Evolutionary conservation across 2,888 invertebrate genomes (phyloP).

Genomic region (Nomada flava): DNA sequence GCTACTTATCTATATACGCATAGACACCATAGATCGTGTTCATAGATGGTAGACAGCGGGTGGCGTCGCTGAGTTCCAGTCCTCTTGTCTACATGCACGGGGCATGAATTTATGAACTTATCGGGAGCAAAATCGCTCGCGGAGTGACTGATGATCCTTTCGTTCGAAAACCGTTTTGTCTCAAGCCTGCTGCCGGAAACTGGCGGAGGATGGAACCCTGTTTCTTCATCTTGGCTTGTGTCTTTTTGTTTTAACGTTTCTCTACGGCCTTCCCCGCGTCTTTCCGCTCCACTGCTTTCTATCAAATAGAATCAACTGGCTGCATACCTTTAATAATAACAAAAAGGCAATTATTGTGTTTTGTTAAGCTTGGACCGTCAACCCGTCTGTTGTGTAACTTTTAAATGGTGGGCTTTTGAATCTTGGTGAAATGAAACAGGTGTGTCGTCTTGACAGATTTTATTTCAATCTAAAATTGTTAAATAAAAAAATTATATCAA

Average conservation of each 20-base stretch:
- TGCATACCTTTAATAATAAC: too few species aligned
- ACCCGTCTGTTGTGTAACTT: too few species aligned
- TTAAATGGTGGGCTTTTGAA: too few species aligned
- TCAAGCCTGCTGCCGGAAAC: constrained; percentile 24
- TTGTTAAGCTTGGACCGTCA: not conserved
- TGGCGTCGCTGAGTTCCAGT: constrained; percentile 52
- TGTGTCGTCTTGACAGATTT: too few species aligned
- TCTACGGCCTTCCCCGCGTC: too few species aligned
- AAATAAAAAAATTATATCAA: too few species aligned
- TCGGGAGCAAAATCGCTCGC: constrained; percentile 58
- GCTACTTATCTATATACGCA: constrained; percentile 30
- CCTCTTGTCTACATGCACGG: constrained; percentile 56
- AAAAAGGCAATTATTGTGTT: not conserved
- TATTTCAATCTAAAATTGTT: too few species aligned
- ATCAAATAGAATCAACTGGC: not conserved
- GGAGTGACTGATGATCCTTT: constrained; percentile 63
- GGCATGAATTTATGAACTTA: constrained; percentile 59
- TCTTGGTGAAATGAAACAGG: too few species aligned
- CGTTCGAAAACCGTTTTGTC: constrained; percentile 54
- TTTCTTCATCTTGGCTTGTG: constrained; percentile 5
- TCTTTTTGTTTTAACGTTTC: not conserved
- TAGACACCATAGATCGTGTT: constrained; percentile 55
- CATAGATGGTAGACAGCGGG: constrained; percentile 64
- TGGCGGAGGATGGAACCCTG: constrained; percentile 2
- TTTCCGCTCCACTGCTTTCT: not conserved